Base-by-base conservation (phyloP, 2,888 invertebrate species). In the Phytoseiulus persimilis region DNA sequence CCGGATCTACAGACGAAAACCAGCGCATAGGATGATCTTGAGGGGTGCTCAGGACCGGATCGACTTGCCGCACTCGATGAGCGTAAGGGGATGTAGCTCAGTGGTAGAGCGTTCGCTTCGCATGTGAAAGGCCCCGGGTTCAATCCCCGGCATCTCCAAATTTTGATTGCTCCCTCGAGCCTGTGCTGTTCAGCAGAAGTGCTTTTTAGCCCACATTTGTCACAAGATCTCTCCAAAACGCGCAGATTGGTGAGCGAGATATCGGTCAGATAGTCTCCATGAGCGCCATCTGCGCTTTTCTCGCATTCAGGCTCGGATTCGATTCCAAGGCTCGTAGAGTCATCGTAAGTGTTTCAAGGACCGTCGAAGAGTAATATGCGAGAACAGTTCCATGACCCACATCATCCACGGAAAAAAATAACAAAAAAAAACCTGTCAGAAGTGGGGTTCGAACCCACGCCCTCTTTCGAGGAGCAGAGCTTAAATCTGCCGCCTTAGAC, bases 401-500 rank as follows among this genome's bases (percentile, higher is more conserved):
- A n/a, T 39, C 39, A 39, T 39, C 39, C 39, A 39, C 3, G 65
- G 18, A 23, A 65, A 65, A 28, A 65, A 65, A 23, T 18, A 28
- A 3, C 65, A 14, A 65, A 65, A 65, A 65, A 65, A 28, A 65
- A 65, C 18, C 28, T 65, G 65, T 65, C 65, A 65, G 65, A 65
- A 65, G 65, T 65, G 65, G 65, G 65, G 65, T 65, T 65, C 65
- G 87, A 87, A 87, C 87, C 87, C 87, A 87, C 87, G 87, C 87
- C 87, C 65, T 65, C 65, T 65, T 87, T 87, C 87, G 87, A 87
- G 87, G 87, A 87, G 87, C 87, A 87, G 87, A 87, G 87, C 87
- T 87, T 87, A 87, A 87, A 87, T 87, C 87, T 87, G 87, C 87
- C 87, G 87, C 87, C 87, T 87, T 87, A 87, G 87, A 87, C 87